Evolutionary conservation across 1,140 invertebrate genomes (phyloP), one percentile per base, ranked within the genome.

Genomic region (Zaprionus taronus): DNA sequence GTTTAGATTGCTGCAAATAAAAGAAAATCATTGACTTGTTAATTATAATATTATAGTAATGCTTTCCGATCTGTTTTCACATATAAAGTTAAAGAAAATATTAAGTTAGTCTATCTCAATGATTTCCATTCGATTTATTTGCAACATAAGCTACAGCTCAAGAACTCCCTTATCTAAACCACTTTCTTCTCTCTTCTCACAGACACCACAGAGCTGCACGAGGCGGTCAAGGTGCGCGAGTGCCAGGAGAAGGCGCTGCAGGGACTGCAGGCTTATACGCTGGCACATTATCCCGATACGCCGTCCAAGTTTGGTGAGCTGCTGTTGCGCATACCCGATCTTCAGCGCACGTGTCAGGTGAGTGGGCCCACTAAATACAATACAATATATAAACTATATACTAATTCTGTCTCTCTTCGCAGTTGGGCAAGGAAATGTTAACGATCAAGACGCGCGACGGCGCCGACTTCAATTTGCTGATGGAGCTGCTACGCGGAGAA

Each of bases 291-390:
- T 94, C 97, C 97, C 9, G 96, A 98, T 80, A 96, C 96, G 93
- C 97, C 97, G 49, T 97, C 97, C 65, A 99, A 99, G 94, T 99
- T 99, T 93, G 98, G 98, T 20, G 98, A 99, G 94, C 94, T 99
- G 14, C 93, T 99, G 66, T 94, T 99, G 57, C 95, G 98, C 79
- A 98, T 99, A 93, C 98, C 98, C 38, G 98, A 99, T 94, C 94
- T 99, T 72, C 97, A 99, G 93, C 94, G 97, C 87, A 98, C 98
- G 75, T 99, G 97, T 94, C 97, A 98, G 94, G 96, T 97, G 91
- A 90, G 77, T 78, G 1, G 22, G 4, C 22, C 9, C 34, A 0
- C 5, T 15, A 38, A 38, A 11, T 34, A 69, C 6, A 34, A 11
- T 55, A 0, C 53, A 62, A 0, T 31, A 41, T 17, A 22, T 15